Evolutionary conservation across 30 jellyfish, hydroid and myxozoan genomes (phyloP), one percentile per base, ranked within the genome.

Genomic region (Aurelia coerulea): DNA sequence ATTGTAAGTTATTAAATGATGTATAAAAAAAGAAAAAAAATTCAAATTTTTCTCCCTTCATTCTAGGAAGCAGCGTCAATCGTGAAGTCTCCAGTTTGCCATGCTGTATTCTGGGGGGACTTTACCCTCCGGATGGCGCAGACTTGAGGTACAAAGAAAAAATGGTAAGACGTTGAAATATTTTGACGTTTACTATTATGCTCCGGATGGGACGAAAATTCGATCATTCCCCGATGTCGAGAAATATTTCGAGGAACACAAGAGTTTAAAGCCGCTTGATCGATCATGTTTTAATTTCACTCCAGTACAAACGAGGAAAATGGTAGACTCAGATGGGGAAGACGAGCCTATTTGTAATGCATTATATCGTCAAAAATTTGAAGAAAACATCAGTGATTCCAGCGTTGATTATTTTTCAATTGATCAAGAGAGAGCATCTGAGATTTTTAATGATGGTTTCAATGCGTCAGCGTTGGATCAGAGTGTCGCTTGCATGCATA

Each of bases 41-140:
- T n/a, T n/a, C n/a, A n/a, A 46, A 9, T 46, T 9, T 46, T 46
- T 46, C 56, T 46, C 56, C 8, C 56, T 46, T 15, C 15, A 46
- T 46, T 46, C 0, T 5, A 46, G 56, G 56, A 1, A n/a, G n/a
- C 56, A 46, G 56, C 56, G 12, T 46, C 56, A 9, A 46, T 46
- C 56, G 56, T 46, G 56, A 46, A 46, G 56, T 9, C 56, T 9
- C 12, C 53, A 4, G 56, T 46, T 46, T 7, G 8, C 56, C 31
- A 84, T 84, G 93, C 81, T 42, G 62, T 84, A 70, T 39, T 73
- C 93, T 84, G 85, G 93, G 79, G 93, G 93, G 65, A 35, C 34
- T n/a, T 58, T 84, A 16, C 93, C 93, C 74, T 74, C 93, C 65
- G 93, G 93, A 74, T 84, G 93, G 93, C 78, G 79, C 29, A 62